Evolutionary conservation across 2,797 vertebrate genomes (phyloP).

Genomic region (Lates japonicus): DNA sequence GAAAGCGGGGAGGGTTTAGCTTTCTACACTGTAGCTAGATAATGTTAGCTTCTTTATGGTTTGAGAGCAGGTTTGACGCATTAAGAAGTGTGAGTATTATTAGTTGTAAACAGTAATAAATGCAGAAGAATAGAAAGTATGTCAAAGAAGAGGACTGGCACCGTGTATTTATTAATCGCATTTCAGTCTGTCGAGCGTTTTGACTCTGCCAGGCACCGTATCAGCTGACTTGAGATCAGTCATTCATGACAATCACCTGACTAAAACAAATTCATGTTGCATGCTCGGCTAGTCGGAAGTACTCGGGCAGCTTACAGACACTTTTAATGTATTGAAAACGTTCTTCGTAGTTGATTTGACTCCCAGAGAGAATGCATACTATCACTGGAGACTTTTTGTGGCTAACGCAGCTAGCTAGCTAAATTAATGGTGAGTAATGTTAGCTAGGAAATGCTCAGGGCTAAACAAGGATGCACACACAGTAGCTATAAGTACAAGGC

Average conservation of each 20-base stretch:
- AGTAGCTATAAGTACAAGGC: background rate
- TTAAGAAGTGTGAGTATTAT: background rate
- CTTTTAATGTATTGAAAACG: background rate
- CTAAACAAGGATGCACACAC: background rate
- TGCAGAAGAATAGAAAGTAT: background rate
- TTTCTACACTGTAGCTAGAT: background rate
- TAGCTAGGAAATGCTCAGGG: constrained; percentile 5
- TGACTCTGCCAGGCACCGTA: constrained; percentile 70
- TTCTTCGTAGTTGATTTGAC: background rate
- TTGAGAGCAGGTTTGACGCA: background rate
- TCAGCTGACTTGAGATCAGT: constrained; percentile 39
- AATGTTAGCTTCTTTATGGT: background rate
- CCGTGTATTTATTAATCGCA: background rate
- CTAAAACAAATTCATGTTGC: constrained; percentile 53
- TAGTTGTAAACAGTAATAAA: background rate
- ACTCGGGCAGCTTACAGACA: background rate
- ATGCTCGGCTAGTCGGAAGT: background rate
- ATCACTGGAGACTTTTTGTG: background rate
- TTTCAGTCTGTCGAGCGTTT: constrained; percentile 17
- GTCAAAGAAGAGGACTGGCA: background rate
- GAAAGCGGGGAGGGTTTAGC: background rate
- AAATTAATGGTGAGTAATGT: constrained; percentile 49
- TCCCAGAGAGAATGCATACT: background rate
- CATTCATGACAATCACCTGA: constrained; percentile 79
- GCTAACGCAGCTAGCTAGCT: constrained; percentile 35